phyloP scores from a whole-genome alignment of 2,113 vertebrate species.

The Hepsetus odoe region DNA sequence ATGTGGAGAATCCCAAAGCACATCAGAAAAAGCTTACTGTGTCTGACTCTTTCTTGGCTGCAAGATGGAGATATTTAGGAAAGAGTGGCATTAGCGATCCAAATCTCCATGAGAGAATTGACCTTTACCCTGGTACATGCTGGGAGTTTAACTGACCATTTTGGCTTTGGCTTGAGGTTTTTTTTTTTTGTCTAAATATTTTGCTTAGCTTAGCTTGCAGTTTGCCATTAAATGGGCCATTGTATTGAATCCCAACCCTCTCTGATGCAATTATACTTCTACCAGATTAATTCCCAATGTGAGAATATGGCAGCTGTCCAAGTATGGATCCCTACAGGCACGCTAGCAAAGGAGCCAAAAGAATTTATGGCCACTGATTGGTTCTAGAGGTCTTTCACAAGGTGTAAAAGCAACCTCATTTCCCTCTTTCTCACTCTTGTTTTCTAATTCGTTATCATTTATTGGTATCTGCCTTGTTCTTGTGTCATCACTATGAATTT shows the following conservation, averaged over 20 bases:
- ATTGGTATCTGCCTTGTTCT: not conserved
- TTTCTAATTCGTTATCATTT: constrained; percentile 3
- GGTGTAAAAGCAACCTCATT: constrained; percentile 25
- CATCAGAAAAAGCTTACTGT: not conserved
- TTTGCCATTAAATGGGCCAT: constrained; percentile 56
- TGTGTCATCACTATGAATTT: not conserved
- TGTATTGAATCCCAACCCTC: constrained; percentile 54
- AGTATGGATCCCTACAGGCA: constrained; percentile 38
- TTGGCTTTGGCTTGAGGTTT: constrained; percentile 5
- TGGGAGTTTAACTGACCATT: constrained; percentile 59
- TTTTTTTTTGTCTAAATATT: constrained; percentile 8
- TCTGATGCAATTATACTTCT: constrained; percentile 53
- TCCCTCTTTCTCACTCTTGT: not conserved
- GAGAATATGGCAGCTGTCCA: constrained; percentile 53
- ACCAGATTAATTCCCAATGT: constrained; percentile 46
- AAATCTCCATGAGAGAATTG: constrained; percentile 60
- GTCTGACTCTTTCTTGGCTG: constrained; percentile 36
- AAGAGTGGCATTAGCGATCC: constrained; percentile 51
- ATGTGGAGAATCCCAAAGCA: constrained; percentile 16
- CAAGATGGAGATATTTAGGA: constrained; percentile 42
- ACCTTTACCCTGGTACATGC: constrained; percentile 61
- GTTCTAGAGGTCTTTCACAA: constrained; percentile 46
- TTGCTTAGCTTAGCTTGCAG: constrained; percentile 53
- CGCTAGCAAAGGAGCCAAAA: constrained; percentile 35
- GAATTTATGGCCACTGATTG: constrained; percentile 25